Evolutionary conservation across 2,888 invertebrate species (phyloP).

Genomic region (Drosophila paranaensis): DNA sequence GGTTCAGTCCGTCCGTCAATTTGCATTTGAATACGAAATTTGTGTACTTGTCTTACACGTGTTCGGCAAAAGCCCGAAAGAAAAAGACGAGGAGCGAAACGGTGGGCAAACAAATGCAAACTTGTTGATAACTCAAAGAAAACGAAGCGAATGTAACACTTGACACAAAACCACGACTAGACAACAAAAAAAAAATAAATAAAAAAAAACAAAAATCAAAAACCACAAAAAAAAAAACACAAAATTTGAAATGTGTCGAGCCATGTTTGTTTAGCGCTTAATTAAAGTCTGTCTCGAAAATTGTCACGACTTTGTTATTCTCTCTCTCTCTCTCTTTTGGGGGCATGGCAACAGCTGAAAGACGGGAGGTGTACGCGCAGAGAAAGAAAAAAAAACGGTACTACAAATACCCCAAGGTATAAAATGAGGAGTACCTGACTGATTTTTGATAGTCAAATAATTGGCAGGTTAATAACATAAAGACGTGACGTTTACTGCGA

Average conservation of each 20-base stretch:
- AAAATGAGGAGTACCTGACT: conserved; percentile 43
- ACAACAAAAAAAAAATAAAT: conserved; percentile 9
- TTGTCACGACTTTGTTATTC: conserved; percentile 53
- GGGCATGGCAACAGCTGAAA: conserved; percentile 40
- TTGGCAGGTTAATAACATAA: conserved; percentile 69
- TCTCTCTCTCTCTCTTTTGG: conserved; percentile 7
- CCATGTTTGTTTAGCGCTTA: conserved; percentile 57
- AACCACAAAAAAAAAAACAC: background rate
- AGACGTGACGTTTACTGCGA: conserved; percentile 57
- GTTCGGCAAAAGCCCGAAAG: conserved; percentile 37
- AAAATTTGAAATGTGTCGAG: conserved; percentile 51
- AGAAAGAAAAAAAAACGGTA: conserved; percentile 9
- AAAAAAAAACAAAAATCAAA: conserved; percentile 2
- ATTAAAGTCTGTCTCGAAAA: conserved; percentile 63
- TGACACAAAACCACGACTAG: conserved; percentile 34
- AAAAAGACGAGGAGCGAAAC: conserved; percentile 32
- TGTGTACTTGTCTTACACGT: conserved; percentile 60
- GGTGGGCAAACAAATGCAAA: conserved; percentile 24
- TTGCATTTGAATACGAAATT: conserved; percentile 66
- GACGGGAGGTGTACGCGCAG: background rate
- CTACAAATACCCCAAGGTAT: conserved; percentile 54
- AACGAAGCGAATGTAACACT: conserved; percentile 34
- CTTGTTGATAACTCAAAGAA: conserved; percentile 29
- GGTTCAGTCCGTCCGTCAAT: conserved; percentile 55
- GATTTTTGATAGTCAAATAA: conserved; percentile 62